Evolutionary conservation across 2,888 invertebrate genomes (phyloP).

Genomic region (Philhelius pedissequus): DNA sequence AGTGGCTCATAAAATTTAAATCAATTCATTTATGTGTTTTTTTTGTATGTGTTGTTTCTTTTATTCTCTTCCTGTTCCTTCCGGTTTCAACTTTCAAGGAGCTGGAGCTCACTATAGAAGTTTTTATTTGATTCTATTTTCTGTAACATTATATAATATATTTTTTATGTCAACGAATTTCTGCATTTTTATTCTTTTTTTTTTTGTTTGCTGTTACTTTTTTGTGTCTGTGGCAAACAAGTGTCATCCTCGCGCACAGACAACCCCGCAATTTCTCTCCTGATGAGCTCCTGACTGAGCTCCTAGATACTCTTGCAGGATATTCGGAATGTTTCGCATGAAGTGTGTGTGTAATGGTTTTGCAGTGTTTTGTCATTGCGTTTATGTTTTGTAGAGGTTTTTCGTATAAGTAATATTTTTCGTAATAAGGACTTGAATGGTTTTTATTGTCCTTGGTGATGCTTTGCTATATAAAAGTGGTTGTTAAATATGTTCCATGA

Average conservation of each 20-base stretch:
- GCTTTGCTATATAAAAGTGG: slow-evolving; percentile 18
- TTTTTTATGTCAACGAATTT: slow-evolving; percentile 33
- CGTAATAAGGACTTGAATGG: slow-evolving; percentile 19
- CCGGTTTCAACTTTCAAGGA: slow-evolving; percentile 41
- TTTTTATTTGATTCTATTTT: slow-evolving; percentile 54
- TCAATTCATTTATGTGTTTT: slow-evolving; percentile 72
- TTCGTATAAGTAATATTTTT: slow-evolving; percentile 28
- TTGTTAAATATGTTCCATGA: slow-evolving; percentile 53
- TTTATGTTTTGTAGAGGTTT: slow-evolving; percentile 36
- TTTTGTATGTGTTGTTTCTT: slow-evolving; percentile 66
- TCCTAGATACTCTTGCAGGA: background rate
- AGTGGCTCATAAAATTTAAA: slow-evolving; percentile 73
- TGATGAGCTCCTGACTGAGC: background rate
- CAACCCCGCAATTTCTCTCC: background rate
- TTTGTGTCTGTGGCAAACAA: slow-evolving; percentile 12
- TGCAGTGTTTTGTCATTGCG: slow-evolving; percentile 61
- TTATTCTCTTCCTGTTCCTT: slow-evolving; percentile 61
- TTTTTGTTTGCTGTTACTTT: slow-evolving; percentile 8
- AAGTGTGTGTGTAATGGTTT: slow-evolving; percentile 26
- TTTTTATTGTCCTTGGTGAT: slow-evolving; percentile 53
- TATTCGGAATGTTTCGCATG: slow-evolving; percentile 21
- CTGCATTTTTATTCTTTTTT: slow-evolving; percentile 55
- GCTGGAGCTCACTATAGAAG: background rate
- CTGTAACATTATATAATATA: slow-evolving; percentile 6
- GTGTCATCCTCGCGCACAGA: slow-evolving; percentile 3